Evolutionary conservation across 2,113 vertebrate genomes (phyloP), one percentile per base, ranked within the genome.

Genomic region (Rhabdomys dilectus): DNA sequence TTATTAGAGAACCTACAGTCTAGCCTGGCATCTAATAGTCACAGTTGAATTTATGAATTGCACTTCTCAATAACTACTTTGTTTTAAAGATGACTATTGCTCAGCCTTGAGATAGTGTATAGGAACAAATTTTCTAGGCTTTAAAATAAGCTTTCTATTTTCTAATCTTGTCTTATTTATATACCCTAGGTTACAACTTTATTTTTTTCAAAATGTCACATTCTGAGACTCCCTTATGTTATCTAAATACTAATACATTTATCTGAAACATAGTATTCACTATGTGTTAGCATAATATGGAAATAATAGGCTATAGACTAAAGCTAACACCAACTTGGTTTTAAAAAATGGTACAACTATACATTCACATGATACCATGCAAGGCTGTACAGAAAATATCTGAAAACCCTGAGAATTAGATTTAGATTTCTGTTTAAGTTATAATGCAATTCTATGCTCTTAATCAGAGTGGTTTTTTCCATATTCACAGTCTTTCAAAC

Each of bases 391-490:
- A 94, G 21, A 85, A 78, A 81, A 73, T 92, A 51, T n/a, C 5
- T 91, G 31, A 97, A 16, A 42, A 93, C 73, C 66, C 1, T 78
- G 31, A 94, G 58, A 94, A 64, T 87, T 31, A 94, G 73, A 81
- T 68, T 89, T n/a, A 42, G 12, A n/a, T 31, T 24, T 91, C 92
- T 93, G 31, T 7, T 90, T 11, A 75, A 3, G 0, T 75, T 39
- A 5, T 10, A 60, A 11, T 77, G 73, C 0, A 94, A 8, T 34
- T 42, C 2, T 48, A 93, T 77, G 53, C 51, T 92, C 68, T 72
- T 85, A 78, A 64, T 42, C 56, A 94, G 4, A 66, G 15, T 34
- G 10, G 0, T 48, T 39, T 2, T 6, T 66, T 58, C 13, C 4
- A 75, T 86, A 94, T 48, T 7, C 42, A 77, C 51, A 16, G 21